These are phyloP conservation scores for Takifugu ocellatus DNA, from an alignment of 2,797 vertebrate species.

Conservation along the genomic window DNA sequence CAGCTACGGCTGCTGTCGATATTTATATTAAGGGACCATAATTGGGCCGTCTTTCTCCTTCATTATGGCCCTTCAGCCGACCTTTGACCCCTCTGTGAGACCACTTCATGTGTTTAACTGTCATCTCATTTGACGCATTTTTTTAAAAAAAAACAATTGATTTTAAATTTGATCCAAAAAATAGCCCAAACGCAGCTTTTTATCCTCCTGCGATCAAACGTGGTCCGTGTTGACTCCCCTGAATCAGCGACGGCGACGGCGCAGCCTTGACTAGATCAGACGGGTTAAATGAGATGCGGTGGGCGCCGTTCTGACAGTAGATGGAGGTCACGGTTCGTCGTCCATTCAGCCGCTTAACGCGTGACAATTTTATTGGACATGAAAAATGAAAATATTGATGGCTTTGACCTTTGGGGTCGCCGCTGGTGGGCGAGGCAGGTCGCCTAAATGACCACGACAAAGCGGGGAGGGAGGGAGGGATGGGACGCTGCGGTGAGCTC, in stretches of 20 bases:
- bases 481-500: background rate
- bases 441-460: slow-evolving; percentile 28
- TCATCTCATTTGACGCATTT: too few relatives aligned
- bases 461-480: background rate
- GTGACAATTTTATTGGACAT: slow-evolving; percentile 60
- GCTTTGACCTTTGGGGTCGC: slow-evolving; percentile 39
- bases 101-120: too few relatives aligned
- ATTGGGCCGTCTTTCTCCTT: too few relatives aligned
- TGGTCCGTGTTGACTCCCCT: too few relatives aligned
- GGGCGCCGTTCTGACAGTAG: slow-evolving; percentile 22
- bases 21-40: slow-evolving; percentile 33
- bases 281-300: slow-evolving; percentile 38
- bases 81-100: too few relatives aligned
- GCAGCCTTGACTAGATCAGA: slow-evolving; percentile 7
- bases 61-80: too few relatives aligned
- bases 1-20: slow-evolving; percentile 29
- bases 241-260: background rate
- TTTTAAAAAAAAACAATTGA: too few relatives aligned
- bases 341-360: slow-evolving; percentile 35
- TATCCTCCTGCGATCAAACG: too few relatives aligned
- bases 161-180: too few relatives aligned
- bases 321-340: slow-evolving; percentile 44
- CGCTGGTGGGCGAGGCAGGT: slow-evolving; percentile 22
- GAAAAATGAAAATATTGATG: slow-evolving; percentile 59
- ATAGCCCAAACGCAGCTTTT: too few relatives aligned